Evolutionary conservation across 2,888 invertebrate genomes (phyloP).

Genomic region (Stenodema calcarata): DNA sequence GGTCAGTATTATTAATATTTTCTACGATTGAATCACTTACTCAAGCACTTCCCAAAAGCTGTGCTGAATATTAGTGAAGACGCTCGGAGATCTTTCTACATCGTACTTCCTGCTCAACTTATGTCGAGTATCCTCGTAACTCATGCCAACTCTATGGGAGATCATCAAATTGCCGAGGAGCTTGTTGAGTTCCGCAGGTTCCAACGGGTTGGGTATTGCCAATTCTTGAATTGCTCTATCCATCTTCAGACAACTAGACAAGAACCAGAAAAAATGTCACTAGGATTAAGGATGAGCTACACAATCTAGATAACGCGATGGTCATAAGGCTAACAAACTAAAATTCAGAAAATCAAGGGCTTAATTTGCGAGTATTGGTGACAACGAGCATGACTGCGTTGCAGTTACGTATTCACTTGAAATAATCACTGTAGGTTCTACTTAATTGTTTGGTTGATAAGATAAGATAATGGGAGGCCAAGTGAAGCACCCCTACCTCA

Average conservation of each 20-base stretch:
- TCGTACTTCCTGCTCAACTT: neutral
- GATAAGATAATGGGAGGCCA: no score
- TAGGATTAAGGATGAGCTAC: no score
- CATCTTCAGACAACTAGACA: neutral
- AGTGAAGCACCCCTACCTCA: no score
- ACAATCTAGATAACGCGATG: no score
- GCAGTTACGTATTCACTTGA: no score
- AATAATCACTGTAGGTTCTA: no score
- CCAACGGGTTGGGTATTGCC: neutral
- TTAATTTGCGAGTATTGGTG: no score
- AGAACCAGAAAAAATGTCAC: neutral
- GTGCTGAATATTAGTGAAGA: conserved; percentile 5
- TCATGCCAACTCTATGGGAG: neutral
- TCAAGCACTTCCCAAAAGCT: conserved; percentile 10
- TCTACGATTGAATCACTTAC: neutral
- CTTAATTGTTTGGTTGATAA: no score
- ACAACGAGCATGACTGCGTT: no score
- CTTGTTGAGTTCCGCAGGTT: neutral
- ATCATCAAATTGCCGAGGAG: neutral
- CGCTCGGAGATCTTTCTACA: neutral
- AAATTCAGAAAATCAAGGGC: no score
- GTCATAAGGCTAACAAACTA: no score
- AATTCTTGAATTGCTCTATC: neutral
- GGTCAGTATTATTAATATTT: no score
- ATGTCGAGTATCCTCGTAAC: neutral